Conservation (phyloP, 2,797 vertebrate species). For the Saxicola maurus region DNA sequence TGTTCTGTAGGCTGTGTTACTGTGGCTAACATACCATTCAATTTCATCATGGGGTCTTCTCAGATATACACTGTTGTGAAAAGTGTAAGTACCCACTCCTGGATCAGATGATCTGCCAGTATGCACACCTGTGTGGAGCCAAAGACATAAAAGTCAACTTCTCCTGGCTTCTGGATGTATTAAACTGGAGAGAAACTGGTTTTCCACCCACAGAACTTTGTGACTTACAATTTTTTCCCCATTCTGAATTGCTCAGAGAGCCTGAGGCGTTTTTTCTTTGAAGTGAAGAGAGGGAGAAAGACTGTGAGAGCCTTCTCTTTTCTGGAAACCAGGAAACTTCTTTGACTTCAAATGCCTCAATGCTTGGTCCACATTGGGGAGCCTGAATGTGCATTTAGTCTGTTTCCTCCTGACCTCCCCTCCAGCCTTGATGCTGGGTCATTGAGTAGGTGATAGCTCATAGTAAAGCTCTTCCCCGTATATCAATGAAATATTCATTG, state of each 20-base stretch:
- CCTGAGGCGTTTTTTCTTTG: neutral
- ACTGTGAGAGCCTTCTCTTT: neutral
- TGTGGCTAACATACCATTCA: neutral
- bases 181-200: neutral
- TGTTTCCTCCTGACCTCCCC: neutral
- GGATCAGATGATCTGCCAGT: neutral
- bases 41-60: neutral
- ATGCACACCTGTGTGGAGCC: neutral
- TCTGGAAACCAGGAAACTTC: neutral
- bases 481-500: neutral
- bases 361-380: fast-evolving
- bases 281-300: neutral
- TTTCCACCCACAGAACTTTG: neutral
- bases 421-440: neutral
- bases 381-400: neutral
- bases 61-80: neutral
- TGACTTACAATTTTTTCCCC: neutral
- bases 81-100: neutral
- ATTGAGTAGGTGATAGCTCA: neutral
- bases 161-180: neutral
- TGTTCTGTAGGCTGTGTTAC: neutral
- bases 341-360: neutral
- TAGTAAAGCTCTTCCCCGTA: neutral
- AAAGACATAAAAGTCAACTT: neutral
- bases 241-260: neutral